Evolutionary conservation across 2,888 invertebrate species (phyloP).

Genomic region (Marronus borbonicus): DNA sequence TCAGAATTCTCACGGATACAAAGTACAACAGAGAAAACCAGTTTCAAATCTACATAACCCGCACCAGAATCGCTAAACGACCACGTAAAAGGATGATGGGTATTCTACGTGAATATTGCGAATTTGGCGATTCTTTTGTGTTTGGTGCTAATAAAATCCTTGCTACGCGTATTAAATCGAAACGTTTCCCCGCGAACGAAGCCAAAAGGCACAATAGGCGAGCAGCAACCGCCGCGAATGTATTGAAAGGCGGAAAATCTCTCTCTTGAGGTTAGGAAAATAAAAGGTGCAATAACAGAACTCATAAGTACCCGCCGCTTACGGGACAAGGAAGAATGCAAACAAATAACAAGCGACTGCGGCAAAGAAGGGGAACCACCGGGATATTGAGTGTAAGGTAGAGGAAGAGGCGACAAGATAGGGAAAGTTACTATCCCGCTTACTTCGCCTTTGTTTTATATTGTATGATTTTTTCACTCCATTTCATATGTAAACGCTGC

Average conservation of each 20-base stretch:
- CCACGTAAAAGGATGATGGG: no score
- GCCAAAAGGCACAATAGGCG: not conserved
- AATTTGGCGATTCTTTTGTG: not conserved
- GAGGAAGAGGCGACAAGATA: slow-evolving; percentile 9
- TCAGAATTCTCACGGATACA: no score
- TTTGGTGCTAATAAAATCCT: slow-evolving; percentile 39
- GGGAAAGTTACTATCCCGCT: not conserved
- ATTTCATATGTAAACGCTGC: slow-evolving; percentile 47
- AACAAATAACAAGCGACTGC: slow-evolving; percentile 7
- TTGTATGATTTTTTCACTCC: slow-evolving; percentile 49
- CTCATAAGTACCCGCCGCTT: slow-evolving; percentile 14
- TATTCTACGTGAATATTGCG: no score
- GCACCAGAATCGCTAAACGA: no score
- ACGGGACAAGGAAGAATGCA: not conserved
- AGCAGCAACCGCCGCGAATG: not conserved
- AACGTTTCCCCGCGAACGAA: not conserved
- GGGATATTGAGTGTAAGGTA: not conserved
- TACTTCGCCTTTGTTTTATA: slow-evolving; percentile 44
- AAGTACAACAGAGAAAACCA: no score
- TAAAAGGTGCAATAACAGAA: slow-evolving; percentile 37
- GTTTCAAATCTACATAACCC: no score
- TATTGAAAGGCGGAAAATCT: not conserved
- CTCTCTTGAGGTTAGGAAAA: slow-evolving; percentile 37
- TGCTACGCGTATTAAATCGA: not conserved
- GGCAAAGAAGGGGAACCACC: not conserved